Base-by-base conservation (phyloP, 1,140 invertebrate genomes). In the Protaetia brevitarsis region DNA sequence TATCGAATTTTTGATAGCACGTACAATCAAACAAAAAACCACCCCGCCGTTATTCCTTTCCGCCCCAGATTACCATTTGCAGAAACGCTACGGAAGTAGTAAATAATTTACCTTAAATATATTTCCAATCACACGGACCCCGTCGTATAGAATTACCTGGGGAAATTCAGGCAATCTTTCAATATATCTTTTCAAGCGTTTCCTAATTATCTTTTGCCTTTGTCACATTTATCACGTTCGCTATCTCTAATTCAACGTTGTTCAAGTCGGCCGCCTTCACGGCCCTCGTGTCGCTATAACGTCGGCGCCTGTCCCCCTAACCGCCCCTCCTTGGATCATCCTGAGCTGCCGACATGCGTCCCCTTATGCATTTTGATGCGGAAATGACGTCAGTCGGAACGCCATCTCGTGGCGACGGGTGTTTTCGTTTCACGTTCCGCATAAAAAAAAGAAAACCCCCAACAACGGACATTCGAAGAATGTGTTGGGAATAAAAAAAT, bases 141-240 rank as follows among this genome's bases (percentile, higher is more conserved):
- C 16, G 41, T 23, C 34, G 3, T 2, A 19, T 13, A 51, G 41
- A 64, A 64, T 16, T 45, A 28, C 41, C 41, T 64, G 41, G 41
- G 41, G 63, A 41, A 64, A 64, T 56, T 51, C 37, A 13, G 13
- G 23, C 41, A 64, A 64, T 28, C 63, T 45, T 64, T 63, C 41
- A 64, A 64, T 64, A 64, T 64, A 64, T 64, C 63, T 64, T 56
- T 64, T 45, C n/a, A n/a, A 64, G n/a, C 63, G 27, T 45, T 64
- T 56, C 63, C 41, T 64, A 64, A 64, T 64, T 64, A 64, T 64
- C 63, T 64, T 64, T 41, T 56, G 63, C 63, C 41, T 64, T 51
- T 64, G 63, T 64, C 41, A 64, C 63, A 51, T 64, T 64, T 56
- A 64, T 64, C 63, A 64, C 63, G 63, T 64, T 64, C 34, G 61